These are phyloP conservation scores for Halcyon chelicuti DNA, from an alignment of 2,797 vertebrate species.

Conservation along the genomic window DNA sequence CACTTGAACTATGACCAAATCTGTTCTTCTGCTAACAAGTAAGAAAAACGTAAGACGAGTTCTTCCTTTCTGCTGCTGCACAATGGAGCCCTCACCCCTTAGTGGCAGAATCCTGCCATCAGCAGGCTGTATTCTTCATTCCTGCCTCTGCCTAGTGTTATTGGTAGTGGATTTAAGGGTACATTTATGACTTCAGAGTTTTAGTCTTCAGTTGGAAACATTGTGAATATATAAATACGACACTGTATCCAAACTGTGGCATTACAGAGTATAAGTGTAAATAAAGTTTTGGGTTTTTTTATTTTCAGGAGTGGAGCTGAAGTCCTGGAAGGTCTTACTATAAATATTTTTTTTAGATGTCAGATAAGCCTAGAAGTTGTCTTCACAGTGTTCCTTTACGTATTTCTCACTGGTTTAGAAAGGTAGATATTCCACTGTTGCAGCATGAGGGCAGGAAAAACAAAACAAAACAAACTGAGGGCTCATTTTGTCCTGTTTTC, in stretches of 20 bases:
- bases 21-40: background rate
- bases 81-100: background rate
- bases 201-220: background rate
- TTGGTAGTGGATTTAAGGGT: background rate
- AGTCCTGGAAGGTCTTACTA: background rate
- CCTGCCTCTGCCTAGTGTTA: background rate
- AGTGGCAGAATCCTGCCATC: background rate
- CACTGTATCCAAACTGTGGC: background rate
- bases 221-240: background rate
- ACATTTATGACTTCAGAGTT: background rate
- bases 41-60: background rate
- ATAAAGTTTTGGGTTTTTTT: background rate
- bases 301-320: background rate
- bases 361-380: background rate
- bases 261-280: background rate
- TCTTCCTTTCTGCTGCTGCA: background rate
- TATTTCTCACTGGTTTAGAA: background rate
- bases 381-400: background rate
- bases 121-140: background rate
- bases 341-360: background rate
- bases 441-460: background rate
- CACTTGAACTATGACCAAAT: background rate
- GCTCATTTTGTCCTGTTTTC: background rate
- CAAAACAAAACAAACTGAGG: rapidly evolving
- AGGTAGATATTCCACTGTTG: background rate